Percentiles rank a stretch among this genome's conserved stretches.
Evolutionary conservation across 92 coral and sea anemone species (phyloP).

Genomic region (Paramuricea clavata): DNA sequence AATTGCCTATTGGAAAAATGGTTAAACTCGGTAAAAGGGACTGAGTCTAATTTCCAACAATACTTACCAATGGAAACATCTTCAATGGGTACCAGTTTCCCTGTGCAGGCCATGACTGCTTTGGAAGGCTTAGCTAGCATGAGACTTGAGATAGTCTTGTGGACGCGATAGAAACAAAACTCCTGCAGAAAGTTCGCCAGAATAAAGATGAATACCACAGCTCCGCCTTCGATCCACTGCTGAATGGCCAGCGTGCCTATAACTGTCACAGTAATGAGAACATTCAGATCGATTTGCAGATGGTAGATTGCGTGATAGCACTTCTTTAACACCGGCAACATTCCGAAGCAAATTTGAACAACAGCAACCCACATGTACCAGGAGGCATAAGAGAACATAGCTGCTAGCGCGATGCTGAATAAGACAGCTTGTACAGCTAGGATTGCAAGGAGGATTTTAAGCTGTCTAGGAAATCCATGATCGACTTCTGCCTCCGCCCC

Average conservation of each 20-base stretch:
- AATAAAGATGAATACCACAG: slow-evolving; percentile 88
- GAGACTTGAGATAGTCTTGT: slow-evolving; percentile 89
- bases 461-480: slow-evolving; percentile 53
- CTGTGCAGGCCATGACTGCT: slow-evolving; percentile 85
- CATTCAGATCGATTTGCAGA: slow-evolving; percentile 74
- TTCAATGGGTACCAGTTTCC: slow-evolving; percentile 80
- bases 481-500: slow-evolving; percentile 68
- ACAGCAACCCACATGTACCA: slow-evolving; percentile 90
- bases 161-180: slow-evolving; percentile 82
- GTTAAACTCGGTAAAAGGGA: too few species aligned
- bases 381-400: slow-evolving; percentile 55
- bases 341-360: slow-evolving; percentile 86
- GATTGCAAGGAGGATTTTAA: slow-evolving; percentile 66
- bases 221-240: slow-evolving; percentile 92
- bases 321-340: slow-evolving; percentile 75
- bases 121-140: slow-evolving; percentile 89
- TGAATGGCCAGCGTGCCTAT: slow-evolving; percentile 81
- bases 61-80: slow-evolving; percentile 57
- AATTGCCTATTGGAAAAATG: too few species aligned
- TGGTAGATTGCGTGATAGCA: slow-evolving; percentile 74
- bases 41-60: background rate
- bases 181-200: slow-evolving; percentile 84
- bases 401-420: slow-evolving; percentile 68
- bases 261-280: slow-evolving; percentile 82
- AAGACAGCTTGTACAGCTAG: slow-evolving; percentile 77